Evolutionary conservation across 2,888 invertebrate genomes (phyloP).

Genomic region (Drosophila anceps): DNA sequence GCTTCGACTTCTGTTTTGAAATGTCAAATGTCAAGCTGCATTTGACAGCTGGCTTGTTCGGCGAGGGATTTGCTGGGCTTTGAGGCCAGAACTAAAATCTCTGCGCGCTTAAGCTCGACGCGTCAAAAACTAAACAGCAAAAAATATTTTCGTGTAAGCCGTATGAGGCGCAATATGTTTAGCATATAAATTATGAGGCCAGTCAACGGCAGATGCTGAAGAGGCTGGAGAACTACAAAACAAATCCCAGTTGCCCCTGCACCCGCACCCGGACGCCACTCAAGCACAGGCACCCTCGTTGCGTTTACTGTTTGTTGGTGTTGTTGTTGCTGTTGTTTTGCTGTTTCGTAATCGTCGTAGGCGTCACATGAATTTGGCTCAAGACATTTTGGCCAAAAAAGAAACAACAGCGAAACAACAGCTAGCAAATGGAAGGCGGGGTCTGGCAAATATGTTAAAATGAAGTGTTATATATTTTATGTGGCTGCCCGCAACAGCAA

Average conservation of each 20-base stretch:
- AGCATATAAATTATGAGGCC: conserved; percentile 75
- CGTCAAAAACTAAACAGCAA: conserved; percentile 40
- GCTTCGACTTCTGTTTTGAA: background rate
- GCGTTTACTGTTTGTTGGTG: conserved; percentile 27
- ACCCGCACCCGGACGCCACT: background rate
- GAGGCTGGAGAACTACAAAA: conserved; percentile 37
- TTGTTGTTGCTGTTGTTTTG: background rate
- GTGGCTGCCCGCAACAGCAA: conserved; percentile 59
- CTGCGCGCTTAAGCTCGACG: background rate
- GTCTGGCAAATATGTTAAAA: conserved; percentile 65
- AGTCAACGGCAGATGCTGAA: conserved; percentile 43
- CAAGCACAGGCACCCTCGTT: conserved; percentile 22
- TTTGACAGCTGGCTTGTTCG: background rate
- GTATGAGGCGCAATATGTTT: conserved; percentile 70
- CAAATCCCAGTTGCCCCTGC: conserved; percentile 3
- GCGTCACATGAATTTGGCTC: conserved; percentile 63
- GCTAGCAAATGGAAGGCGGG: conserved; percentile 54
- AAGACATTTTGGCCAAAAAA: conserved; percentile 46
- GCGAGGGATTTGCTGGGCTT: conserved; percentile 1
- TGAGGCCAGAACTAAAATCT: background rate
- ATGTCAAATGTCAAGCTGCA: conserved; percentile 7
- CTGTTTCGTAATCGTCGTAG: conserved; percentile 54
- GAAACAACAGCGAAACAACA: conserved; percentile 13
- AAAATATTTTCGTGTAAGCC: conserved; percentile 65
- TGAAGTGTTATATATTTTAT: conserved; percentile 78